Conservation (phyloP, 1,140 invertebrate genomes). For the Neuroterus valhalla region DNA sequence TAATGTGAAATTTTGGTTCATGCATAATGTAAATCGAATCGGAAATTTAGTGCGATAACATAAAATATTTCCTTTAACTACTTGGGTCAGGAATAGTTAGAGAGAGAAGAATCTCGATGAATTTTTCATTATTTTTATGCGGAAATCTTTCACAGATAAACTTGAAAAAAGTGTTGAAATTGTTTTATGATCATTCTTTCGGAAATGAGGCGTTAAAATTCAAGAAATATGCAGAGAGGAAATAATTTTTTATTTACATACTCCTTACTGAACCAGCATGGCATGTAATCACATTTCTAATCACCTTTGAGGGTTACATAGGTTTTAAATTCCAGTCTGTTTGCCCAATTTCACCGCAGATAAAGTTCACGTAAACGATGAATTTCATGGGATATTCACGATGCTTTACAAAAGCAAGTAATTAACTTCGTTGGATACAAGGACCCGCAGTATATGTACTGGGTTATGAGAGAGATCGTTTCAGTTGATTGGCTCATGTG, state of each 20-base stretch:
- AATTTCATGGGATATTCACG: conserved; percentile 67
- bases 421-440: conserved; percentile 59
- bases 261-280: conserved; percentile 12
- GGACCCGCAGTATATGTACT: conserved; percentile 49
- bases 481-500: conserved; percentile 35
- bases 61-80: no score
- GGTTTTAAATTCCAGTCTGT: conserved; percentile 52
- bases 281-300: conserved; percentile 50
- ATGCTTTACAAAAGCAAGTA: conserved; percentile 63
- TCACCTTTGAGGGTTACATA: conserved; percentile 58
- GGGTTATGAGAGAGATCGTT: conserved; percentile 49
- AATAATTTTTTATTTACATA: not conserved
- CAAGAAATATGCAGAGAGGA: not conserved
- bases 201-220: not conserved
- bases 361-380: conserved; percentile 63
- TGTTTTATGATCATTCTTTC: not conserved
- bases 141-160: not conserved
- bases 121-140: no score
- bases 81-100: no score
- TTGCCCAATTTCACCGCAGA: conserved; percentile 45
- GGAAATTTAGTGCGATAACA: no score
- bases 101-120: no score
- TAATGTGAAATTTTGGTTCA: no score
- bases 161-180: not conserved
- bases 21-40: no score